Evolutionary conservation across 1,140 invertebrate genomes (phyloP), one percentile per base, ranked within the genome.

Genomic region (Solenopsis invicta): DNA sequence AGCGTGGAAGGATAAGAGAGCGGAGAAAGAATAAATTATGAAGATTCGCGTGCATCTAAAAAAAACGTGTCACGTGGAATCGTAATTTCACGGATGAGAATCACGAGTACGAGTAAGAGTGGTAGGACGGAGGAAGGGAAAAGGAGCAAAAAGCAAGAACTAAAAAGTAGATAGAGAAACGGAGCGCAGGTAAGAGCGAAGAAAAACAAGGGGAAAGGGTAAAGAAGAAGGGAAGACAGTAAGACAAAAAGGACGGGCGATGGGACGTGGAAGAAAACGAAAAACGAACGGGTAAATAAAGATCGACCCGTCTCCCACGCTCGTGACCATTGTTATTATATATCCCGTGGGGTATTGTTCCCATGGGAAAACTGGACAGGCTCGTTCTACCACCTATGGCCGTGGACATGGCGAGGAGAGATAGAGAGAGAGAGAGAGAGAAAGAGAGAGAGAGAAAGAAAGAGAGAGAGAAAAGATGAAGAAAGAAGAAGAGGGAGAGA

Each of bases 341-440:
- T 91, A 93, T 93, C 91, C 93, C 89, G 87, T 92, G 92, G 93
- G 90, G 93, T 93, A 93, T 93, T 93, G 92, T 94, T 93, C 93
- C 93, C 92, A 93, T 93, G 93, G 93, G 93, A 94, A 94, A 93
- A 94, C 90, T 93, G 93, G 93, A 93, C 92, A 92, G 92, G 89
- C 84, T 90, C 89, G 90, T 90, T 92, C 90, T 90, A 91, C 91
- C 89, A 90, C 88, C 90, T 92, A 89, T 89, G 88, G 85, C 61
- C 67, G 37, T 29, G 76, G 54, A 87, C 81, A 72, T 71, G 72
- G 81, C 41, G 78, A 62, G 77, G 81, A 87, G 56, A 64, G 59
- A 64, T 45, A 62, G 56, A 66, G 18, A 61, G 59, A 34, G 34
- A 4, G 52, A 64, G 77, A 16, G 37, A 59, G 75, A 80, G 85